Evolutionary conservation across 2,888 invertebrate species (phyloP), one percentile per base, ranked within the genome.

Genomic region (Epirrhoe alternata): DNA sequence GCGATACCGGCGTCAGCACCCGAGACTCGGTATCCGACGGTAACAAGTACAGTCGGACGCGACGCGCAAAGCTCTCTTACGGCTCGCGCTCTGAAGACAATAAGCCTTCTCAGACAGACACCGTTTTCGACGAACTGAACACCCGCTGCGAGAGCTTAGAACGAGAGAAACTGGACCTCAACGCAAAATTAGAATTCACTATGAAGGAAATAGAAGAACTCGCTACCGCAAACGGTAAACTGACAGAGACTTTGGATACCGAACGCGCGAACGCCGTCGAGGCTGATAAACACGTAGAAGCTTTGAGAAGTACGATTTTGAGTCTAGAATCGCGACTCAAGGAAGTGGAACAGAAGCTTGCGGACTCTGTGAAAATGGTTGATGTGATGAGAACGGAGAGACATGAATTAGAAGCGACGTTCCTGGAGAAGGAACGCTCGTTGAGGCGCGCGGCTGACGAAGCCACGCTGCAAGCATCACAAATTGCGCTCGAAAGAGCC

Each of bases 381-480:
- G 86, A 91, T 66, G 84, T 83, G 68, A 75, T 92, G 68, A 85
- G 87, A 74, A 76, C 77, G 4, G 93, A 92, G 71, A 86, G 89
- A 70, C 87, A 86, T 63, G 92, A 92, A 66, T 75, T 92, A 56
- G 92, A 93, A 75, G 74, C 81, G 7, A 86, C 87, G 4, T 90
- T 87, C 75, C 75, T 85, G 69, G 91, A 95, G 64, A 94, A 92
- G 14, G 93, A 95, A 63, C 93, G 95, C 16, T 85, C 90, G 0
- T 82, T 96, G n/a, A 93, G 95, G 62, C 94, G 95, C 65, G 95
- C 96, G 61, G 91, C 97, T 12, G 96, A 97, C 78, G 95, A 95
- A 70, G 94, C 96, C 0, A 95, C 95, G 0, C 89, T 97, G n/a
- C 95, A 96, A 70, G 96, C 96, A 17, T 97, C 97, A 0, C 96